Conservation (phyloP, 2,113 vertebrate genomes). For the Elachura formosa region DNA sequence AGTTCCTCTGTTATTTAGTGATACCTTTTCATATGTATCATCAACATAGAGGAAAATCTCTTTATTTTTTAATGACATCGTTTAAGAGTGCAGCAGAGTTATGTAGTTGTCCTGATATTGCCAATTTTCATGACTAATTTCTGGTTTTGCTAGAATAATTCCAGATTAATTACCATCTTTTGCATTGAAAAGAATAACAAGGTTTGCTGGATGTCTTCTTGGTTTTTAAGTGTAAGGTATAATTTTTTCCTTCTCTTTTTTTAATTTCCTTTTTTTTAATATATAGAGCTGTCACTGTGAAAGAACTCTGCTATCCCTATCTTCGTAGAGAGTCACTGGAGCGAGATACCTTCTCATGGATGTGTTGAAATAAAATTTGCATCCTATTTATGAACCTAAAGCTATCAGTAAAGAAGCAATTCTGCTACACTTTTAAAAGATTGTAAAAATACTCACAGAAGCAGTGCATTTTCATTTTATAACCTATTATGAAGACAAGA, state of each 20-base stretch:
- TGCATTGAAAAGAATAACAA: not conserved
- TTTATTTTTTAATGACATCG: not conserved
- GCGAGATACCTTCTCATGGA: not conserved
- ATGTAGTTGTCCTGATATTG: not conserved
- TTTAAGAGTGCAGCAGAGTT: not conserved
- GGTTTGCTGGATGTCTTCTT: not conserved
- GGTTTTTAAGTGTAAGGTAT: not conserved
- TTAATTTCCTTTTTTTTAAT: not conserved
- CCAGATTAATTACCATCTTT: not conserved
- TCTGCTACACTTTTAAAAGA: not conserved
- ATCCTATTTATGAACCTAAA: not conserved
- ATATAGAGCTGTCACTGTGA: not conserved
- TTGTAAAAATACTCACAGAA: not conserved
- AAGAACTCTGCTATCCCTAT: not conserved
- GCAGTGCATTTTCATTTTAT: not conserved
- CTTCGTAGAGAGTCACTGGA: not conserved
- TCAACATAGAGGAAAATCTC: not conserved
- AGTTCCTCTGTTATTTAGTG: not conserved
- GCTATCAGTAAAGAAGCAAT: not conserved
- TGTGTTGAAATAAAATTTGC: not conserved
- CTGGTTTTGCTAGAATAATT: not conserved
- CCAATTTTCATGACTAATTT: not conserved
- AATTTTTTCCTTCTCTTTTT: accelerated
- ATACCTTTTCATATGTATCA: not conserved
- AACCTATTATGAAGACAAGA: not conserved